Percentiles rank a stretch among this genome's conserved stretches.
Conservation (phyloP, 2,797 vertebrate species). For the Notamacropus eugenii region DNA sequence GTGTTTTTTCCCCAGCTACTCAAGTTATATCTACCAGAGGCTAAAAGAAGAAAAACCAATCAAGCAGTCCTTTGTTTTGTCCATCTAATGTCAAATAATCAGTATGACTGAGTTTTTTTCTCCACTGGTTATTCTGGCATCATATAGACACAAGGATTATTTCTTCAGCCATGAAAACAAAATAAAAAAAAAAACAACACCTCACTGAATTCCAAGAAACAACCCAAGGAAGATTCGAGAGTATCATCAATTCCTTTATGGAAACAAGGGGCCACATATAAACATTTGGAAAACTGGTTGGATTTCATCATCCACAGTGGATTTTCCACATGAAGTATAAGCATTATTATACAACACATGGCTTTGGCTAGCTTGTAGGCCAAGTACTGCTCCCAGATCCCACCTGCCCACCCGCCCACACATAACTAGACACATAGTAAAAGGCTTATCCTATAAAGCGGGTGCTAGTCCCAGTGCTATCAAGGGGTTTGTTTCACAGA, state of each 20-base stretch:
- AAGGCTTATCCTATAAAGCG: constrained; percentile 32
- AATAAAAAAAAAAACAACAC: background rate
- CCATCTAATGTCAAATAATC: constrained; percentile 24
- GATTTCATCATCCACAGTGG: constrained; percentile 1
- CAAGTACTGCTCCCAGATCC: background rate
- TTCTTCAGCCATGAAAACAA: background rate
- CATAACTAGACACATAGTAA: constrained; percentile 19
- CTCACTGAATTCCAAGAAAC: background rate
- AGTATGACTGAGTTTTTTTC: constrained; percentile 25
- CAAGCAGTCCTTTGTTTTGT: constrained; percentile 24
- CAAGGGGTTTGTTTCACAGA: constrained; percentile 26
- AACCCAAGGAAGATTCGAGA: background rate
- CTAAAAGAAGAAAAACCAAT: constrained; percentile 33
- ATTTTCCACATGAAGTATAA: constrained; percentile 49
- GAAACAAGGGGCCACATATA: background rate
- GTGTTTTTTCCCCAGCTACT: constrained; percentile 31
- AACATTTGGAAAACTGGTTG: constrained; percentile 48
- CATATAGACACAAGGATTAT: constrained; percentile 36
- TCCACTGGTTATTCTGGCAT: constrained; percentile 27
- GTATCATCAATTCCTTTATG: background rate
- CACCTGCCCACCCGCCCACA: background rate
- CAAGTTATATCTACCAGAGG: constrained; percentile 36
- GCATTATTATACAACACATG: constrained; percentile 30
- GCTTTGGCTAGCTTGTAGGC: constrained; percentile 23
- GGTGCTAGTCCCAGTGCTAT: constrained; percentile 28